Evolutionary conservation across 2,113 vertebrate genomes (phyloP).

Genomic region (Sterna hirundo): DNA sequence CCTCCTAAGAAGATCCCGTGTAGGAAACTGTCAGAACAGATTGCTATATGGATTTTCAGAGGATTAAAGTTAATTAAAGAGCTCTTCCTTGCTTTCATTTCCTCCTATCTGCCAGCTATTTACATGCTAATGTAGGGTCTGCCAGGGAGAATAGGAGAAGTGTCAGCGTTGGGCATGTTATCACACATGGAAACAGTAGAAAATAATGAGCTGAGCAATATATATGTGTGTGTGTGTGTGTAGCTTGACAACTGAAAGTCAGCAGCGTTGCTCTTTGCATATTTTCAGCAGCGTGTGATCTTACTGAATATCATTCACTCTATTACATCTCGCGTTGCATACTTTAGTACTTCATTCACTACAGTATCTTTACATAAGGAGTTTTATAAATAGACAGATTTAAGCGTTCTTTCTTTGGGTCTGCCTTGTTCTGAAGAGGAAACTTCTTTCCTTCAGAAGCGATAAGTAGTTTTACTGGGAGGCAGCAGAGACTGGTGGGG

Average conservation of each 20-base stretch:
- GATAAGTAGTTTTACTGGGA: neutral
- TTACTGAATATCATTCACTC: slow-evolving; percentile 66
- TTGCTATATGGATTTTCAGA: slow-evolving; percentile 69
- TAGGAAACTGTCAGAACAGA: slow-evolving; percentile 65
- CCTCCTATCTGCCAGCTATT: slow-evolving; percentile 76
- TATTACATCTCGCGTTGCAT: slow-evolving; percentile 53
- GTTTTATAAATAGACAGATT: slow-evolving; percentile 57
- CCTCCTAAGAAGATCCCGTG: slow-evolving; percentile 62
- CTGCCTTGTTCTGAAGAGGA: neutral
- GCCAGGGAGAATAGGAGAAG: slow-evolving; percentile 56
- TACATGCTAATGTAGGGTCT: slow-evolving; percentile 77
- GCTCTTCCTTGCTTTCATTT: slow-evolving; percentile 71
- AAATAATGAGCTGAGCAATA: slow-evolving; percentile 59
- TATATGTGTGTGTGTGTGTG: neutral
- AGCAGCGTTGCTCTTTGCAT: slow-evolving; percentile 29
- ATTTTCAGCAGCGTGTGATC: slow-evolving; percentile 47
- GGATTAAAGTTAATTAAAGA: slow-evolving; percentile 82
- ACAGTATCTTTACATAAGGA: slow-evolving; percentile 55
- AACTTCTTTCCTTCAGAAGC: neutral
- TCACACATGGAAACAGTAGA: slow-evolving; percentile 36
- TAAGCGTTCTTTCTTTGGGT: neutral
- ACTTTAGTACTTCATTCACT: slow-evolving; percentile 62
- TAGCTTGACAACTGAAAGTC: slow-evolving; percentile 28
- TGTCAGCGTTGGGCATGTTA: slow-evolving; percentile 62
- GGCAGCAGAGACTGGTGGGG: neutral